Percentiles rank a stretch among this genome's conserved stretches.
Evolutionary conservation across 2,888 invertebrate genomes (phyloP).

Genomic region (Pristionchus maxplancki): DNA sequence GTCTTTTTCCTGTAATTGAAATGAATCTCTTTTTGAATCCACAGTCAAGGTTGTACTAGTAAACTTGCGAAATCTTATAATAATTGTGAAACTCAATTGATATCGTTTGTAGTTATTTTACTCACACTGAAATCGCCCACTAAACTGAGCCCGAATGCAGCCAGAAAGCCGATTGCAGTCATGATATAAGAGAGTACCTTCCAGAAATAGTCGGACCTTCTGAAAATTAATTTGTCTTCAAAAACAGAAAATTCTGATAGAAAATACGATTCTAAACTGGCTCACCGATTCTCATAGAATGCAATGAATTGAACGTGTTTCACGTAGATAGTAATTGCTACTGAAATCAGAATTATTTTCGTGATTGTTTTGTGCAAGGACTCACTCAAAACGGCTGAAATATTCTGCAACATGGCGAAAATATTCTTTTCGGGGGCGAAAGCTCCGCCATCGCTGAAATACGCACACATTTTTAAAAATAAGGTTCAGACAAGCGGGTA

Average conservation of each 20-base stretch:
- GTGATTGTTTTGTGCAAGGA: not conserved
- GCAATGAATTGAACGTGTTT: conserved; percentile 26
- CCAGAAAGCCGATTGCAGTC: not conserved
- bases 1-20: not conserved
- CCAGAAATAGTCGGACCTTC: not conserved
- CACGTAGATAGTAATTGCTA: not conserved
- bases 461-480: not conserved
- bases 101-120: not conserved
- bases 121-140: conserved; percentile 30
- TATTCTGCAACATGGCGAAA: conserved; percentile 9
- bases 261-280: not conserved
- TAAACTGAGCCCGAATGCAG: not conserved
- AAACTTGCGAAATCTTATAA: not conserved
- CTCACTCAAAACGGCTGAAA: not conserved
- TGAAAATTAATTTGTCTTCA: not conserved
- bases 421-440: conserved; percentile 27
- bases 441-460: conserved; percentile 32
- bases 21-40: not conserved
- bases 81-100: not conserved
- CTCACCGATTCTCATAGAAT: conserved; percentile 9
- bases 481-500: not conserved
- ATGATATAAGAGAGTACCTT: not conserved
- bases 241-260: not conserved
- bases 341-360: not conserved
- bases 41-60: no score